phyloP scores from a whole-genome alignment of 1,140 invertebrate genomes.

The Psix sp. region DNA sequence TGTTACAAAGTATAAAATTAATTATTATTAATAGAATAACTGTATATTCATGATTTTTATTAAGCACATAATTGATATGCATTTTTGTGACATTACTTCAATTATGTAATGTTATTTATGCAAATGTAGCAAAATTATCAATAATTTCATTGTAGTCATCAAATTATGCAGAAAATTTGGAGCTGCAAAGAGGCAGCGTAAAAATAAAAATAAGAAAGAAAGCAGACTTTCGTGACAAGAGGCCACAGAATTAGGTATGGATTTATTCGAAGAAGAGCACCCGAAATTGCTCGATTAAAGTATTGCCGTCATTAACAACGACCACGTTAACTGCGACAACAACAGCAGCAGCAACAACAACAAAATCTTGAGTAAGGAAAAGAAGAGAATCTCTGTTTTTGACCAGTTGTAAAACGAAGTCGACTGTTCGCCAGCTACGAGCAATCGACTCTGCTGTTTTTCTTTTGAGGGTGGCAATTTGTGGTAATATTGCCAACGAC shows the following conservation, averaged over 20 bases:
- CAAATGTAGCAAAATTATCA: too few species aligned
- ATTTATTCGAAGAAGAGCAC: constrained; percentile 72
- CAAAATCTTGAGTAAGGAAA: constrained; percentile 31
- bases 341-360: constrained; percentile 34
- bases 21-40: too few species aligned
- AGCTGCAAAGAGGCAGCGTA: not conserved
- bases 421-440: constrained; percentile 58
- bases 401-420: constrained; percentile 71
- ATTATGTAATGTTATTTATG: too few species aligned
- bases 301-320: constrained; percentile 67
- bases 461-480: constrained; percentile 77
- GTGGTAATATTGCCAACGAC: constrained; percentile 76
- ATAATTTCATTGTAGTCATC: too few species aligned
- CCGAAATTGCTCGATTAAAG: constrained; percentile 76
- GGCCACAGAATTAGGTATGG: constrained; percentile 70
- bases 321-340: constrained; percentile 48
- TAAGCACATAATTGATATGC: too few species aligned
- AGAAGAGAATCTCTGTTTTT: constrained; percentile 27
- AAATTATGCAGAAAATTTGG: too few species aligned
- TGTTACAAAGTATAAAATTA: too few species aligned
- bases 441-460: constrained; percentile 66
- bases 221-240: constrained; percentile 37
- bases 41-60: too few species aligned
- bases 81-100: too few species aligned
- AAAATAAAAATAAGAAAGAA: constrained; percentile 16